Conservation (phyloP, 2,797 vertebrate species). For the Sebastes miniatus region DNA sequence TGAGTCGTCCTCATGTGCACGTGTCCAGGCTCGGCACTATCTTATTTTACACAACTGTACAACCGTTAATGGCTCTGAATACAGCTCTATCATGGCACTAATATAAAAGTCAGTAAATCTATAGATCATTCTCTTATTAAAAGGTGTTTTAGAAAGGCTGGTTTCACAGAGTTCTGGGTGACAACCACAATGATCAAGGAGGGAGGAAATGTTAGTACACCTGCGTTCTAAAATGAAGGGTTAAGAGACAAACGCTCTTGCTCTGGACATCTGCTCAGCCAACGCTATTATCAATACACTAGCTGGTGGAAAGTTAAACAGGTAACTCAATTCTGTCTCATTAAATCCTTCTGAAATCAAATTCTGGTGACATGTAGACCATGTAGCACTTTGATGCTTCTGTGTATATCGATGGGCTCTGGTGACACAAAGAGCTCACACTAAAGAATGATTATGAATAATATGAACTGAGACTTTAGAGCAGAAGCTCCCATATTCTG, state of each 20-base stretch:
- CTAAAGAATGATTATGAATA: no score
- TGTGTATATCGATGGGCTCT: no score
- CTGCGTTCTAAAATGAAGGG: no score
- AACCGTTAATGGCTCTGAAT: slow-evolving; percentile 41
- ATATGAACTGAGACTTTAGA: no score
- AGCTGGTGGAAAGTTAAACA: neutral
- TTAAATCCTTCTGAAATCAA: no score
- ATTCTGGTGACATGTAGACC: no score
- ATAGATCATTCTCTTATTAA: slow-evolving; percentile 40
- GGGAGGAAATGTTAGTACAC: neutral
- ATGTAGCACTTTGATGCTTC: no score
- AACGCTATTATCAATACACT: neutral
- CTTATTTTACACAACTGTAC: slow-evolving; percentile 59
- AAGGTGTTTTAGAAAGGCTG: slow-evolving; percentile 47
- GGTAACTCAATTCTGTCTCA: neutral
- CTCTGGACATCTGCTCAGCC: neutral
- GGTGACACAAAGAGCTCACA: no score
- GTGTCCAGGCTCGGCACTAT: slow-evolving; percentile 27
- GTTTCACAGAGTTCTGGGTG: slow-evolving; percentile 39
- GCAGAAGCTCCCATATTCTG: no score
- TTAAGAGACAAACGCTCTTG: neutral
- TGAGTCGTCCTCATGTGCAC: slow-evolving; percentile 22
- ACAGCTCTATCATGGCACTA: slow-evolving; percentile 65
- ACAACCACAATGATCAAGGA: neutral
- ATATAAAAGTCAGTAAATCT: slow-evolving; percentile 59